Evolutionary conservation across 2,888 invertebrate species (phyloP).

Genomic region (Mesochorus sp.): DNA sequence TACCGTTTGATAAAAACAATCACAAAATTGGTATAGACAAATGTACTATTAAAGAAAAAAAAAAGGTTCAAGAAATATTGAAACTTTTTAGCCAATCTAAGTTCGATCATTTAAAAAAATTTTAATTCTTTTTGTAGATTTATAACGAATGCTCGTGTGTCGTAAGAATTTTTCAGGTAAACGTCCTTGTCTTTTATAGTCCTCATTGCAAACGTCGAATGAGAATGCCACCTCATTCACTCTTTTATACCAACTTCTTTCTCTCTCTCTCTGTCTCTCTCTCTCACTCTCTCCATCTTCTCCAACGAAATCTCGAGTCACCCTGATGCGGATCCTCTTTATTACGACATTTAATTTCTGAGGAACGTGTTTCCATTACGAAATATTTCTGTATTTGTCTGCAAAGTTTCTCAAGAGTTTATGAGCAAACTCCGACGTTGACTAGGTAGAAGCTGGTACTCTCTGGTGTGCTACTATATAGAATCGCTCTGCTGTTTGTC

Average conservation of each 20-base stretch:
- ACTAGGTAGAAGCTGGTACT: slow-evolving; percentile 66
- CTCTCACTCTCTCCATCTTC: slow-evolving; percentile 24
- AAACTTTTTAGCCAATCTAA: background rate
- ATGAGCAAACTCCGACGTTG: slow-evolving; percentile 76
- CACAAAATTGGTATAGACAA: background rate
- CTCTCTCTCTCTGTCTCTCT: slow-evolving; percentile 34
- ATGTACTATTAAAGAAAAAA: background rate
- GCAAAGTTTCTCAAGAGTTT: slow-evolving; percentile 79
- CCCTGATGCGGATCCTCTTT: slow-evolving; percentile 66
- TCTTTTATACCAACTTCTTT: slow-evolving; percentile 36
- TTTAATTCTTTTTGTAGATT: background rate
- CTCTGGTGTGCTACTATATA: slow-evolving; percentile 40
- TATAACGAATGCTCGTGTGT: background rate
- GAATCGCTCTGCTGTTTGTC: slow-evolving; percentile 68
- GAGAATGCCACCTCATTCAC: slow-evolving; percentile 28
- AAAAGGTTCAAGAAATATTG: background rate
- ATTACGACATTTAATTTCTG: slow-evolving; percentile 78
- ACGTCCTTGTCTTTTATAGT: slow-evolving; percentile 17
- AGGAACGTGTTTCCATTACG: slow-evolving; percentile 78
- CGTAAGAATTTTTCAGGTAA: background rate
- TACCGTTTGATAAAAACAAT: background rate
- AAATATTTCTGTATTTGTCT: slow-evolving; percentile 80
- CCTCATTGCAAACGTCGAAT: slow-evolving; percentile 32
- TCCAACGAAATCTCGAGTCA: slow-evolving; percentile 56
- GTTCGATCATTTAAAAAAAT: background rate